Evolutionary conservation across 2,888 invertebrate genomes (phyloP).

Genomic region (Lasioglossum malachurum): DNA sequence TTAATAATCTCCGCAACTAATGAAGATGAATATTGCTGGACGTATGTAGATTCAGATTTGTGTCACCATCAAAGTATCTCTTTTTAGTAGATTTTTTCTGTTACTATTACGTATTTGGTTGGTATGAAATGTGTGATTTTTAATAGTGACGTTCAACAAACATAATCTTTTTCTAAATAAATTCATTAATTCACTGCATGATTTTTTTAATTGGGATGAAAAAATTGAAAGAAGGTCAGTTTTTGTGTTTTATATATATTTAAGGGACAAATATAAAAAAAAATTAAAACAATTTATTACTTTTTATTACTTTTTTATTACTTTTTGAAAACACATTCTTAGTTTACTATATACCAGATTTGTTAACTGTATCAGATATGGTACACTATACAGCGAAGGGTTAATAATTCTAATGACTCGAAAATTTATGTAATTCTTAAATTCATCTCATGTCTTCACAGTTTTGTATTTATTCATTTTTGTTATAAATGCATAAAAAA

Average conservation of each 20-base stretch:
- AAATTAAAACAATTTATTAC: too few relatives aligned
- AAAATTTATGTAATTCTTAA: background rate
- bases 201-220: too few relatives aligned
- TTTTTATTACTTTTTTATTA: too few relatives aligned
- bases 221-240: too few relatives aligned
- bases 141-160: background rate
- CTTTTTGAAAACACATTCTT: too few relatives aligned
- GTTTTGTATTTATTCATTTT: background rate
- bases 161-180: too few relatives aligned
- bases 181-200: too few relatives aligned
- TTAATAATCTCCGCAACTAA: conserved; percentile 33
- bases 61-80: background rate
- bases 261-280: too few relatives aligned
- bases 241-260: too few relatives aligned
- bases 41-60: background rate
- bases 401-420: background rate
- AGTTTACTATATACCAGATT: too few relatives aligned
- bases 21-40: conserved; percentile 25
- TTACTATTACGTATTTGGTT: background rate
- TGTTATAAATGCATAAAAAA: background rate
- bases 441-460: background rate
- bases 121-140: background rate
- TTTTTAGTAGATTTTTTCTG: background rate
- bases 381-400: too few relatives aligned
- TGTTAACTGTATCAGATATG: too few relatives aligned